phyloP scores from a whole-genome alignment of 2,888 invertebrate genomes.

The Phengaris arion region DNA sequence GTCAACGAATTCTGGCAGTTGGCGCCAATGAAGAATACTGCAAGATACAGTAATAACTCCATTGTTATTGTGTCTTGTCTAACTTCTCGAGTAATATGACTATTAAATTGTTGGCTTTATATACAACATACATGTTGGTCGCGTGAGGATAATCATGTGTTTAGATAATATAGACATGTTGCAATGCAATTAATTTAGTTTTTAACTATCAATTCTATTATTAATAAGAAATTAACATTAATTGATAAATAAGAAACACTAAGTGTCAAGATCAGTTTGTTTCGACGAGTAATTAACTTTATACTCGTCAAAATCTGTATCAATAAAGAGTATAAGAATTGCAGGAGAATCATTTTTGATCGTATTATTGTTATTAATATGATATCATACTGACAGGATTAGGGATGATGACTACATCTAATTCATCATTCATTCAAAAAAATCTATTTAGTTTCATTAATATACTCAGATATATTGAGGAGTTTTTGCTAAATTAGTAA shows the following conservation, averaged over 20 bases:
- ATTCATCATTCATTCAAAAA: too few species aligned
- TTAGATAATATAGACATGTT: neutral
- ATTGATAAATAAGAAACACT: neutral
- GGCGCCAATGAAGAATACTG: constrained; percentile 1
- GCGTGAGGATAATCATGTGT: constrained; percentile 9
- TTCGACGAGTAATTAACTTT: too few species aligned
- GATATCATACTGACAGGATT: too few species aligned
- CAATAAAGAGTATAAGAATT: too few species aligned
- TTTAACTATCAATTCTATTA: neutral
- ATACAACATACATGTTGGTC: neutral
- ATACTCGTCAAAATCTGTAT: too few species aligned
- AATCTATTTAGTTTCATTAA: too few species aligned
- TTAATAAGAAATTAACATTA: neutral
- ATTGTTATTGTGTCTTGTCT: neutral
- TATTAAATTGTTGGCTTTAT: neutral
- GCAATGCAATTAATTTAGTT: neutral
- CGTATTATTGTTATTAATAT: too few species aligned
- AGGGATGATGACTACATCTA: too few species aligned
- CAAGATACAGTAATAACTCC: neutral
- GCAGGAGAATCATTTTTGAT: too few species aligned
- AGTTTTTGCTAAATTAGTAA: too few species aligned
- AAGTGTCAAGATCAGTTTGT: neutral
- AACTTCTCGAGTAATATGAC: neutral
- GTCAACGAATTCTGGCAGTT: neutral
- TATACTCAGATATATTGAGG: too few species aligned